Evolutionary conservation across 2,888 invertebrate species (phyloP).

Genomic region (Troides aeacus): DNA sequence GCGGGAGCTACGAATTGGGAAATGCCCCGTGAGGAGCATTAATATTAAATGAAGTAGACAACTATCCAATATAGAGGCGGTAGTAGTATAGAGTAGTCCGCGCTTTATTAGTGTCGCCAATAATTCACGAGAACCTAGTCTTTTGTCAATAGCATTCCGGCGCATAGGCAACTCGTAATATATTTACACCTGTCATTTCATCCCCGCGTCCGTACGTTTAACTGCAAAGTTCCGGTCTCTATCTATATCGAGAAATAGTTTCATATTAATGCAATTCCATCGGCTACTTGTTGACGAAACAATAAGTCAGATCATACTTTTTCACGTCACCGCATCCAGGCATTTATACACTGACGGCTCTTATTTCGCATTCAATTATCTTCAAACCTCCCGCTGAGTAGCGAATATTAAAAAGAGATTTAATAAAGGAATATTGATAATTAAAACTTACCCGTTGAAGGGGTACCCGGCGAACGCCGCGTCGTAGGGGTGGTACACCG

Average conservation of each 20-base stretch:
- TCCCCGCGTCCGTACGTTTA: not conserved
- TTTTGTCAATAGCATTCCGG: slow-evolving; percentile 8
- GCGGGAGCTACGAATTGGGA: slow-evolving; percentile 31
- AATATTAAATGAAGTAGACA: slow-evolving; percentile 38
- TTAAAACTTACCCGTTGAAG: slow-evolving; percentile 92
- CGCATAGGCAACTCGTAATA: slow-evolving; percentile 8
- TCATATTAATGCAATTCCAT: slow-evolving; percentile 14
- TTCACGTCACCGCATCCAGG: slow-evolving; percentile 9
- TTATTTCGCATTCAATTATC: slow-evolving; percentile 9
- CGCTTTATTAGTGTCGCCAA: slow-evolving; percentile 11
- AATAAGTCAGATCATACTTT: slow-evolving; percentile 3
- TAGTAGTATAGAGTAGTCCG: slow-evolving; percentile 9
- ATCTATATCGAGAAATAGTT: slow-evolving; percentile 10
- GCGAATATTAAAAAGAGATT: slow-evolving; percentile 10
- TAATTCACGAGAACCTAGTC: slow-evolving; percentile 17
- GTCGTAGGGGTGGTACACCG: slow-evolving; percentile 96
- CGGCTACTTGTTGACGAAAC: slow-evolving; percentile 4
- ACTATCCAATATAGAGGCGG: slow-evolving; percentile 20
- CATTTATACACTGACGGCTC: not conserved
- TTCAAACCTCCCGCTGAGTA: slow-evolving; percentile 4
- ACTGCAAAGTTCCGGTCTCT: not conserved
- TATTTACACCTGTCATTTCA: slow-evolving; percentile 13
- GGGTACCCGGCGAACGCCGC: slow-evolving; percentile 96
- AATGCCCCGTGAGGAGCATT: slow-evolving; percentile 31
- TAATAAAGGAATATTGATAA: slow-evolving; percentile 12